Conservation (phyloP, 2,113 vertebrate genomes). For the Motacilla tschutschensis region DNA sequence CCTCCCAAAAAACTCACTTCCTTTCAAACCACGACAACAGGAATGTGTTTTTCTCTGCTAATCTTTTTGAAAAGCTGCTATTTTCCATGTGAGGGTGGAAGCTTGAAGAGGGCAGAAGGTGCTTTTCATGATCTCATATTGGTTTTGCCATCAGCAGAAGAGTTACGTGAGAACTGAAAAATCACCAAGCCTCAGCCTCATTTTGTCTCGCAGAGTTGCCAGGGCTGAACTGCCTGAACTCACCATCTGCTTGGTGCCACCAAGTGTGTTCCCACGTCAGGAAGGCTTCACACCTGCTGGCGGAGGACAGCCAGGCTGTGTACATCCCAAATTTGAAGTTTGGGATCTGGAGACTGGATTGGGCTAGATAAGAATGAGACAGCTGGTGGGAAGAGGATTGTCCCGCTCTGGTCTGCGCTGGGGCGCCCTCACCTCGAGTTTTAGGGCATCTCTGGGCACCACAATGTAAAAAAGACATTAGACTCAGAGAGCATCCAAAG, state of each 20-base stretch:
- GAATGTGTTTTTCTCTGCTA: background rate
- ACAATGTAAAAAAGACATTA: rapidly evolving
- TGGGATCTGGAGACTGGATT: background rate
- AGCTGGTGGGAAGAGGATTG: background rate
- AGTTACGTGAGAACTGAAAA: background rate
- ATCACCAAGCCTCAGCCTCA: background rate
- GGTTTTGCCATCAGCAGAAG: background rate
- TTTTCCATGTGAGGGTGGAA: background rate
- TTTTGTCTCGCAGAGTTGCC: rapidly evolving
- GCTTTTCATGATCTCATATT: background rate
- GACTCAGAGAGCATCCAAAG: background rate
- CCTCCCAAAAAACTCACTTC: too few species aligned
- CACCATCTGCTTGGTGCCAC: background rate
- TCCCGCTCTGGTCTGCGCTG: rapidly evolving
- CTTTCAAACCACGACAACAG: background rate
- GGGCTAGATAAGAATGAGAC: background rate
- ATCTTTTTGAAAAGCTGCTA: background rate
- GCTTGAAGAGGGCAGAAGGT: background rate
- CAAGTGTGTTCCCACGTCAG: background rate
- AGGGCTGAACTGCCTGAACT: background rate
- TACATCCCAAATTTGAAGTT: rapidly evolving
- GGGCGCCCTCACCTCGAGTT: rapidly evolving
- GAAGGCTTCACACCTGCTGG: background rate
- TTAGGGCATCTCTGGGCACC: background rate
- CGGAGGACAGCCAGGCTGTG: background rate